phyloP scores from a whole-genome alignment of 2,113 vertebrate species.

The Salvelinus namaycush region DNA sequence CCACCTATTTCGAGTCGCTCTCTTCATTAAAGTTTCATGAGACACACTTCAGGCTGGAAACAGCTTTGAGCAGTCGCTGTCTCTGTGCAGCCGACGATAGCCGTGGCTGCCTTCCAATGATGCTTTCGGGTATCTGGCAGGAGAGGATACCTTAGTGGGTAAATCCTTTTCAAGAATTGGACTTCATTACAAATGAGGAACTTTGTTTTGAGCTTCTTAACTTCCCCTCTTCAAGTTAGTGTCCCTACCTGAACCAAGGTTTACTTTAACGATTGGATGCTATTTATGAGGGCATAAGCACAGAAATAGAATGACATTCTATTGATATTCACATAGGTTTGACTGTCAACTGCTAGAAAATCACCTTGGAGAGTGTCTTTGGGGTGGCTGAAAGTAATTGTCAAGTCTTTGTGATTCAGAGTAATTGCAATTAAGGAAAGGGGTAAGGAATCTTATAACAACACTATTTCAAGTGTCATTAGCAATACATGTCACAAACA shows the following conservation, averaged over 20 bases:
- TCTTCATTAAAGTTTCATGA: constrained; percentile 66
- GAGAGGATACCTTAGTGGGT: constrained; percentile 52
- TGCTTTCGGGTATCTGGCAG: constrained; percentile 86
- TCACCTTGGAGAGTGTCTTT: too few species aligned
- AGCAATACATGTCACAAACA: background rate
- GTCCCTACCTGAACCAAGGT: constrained; percentile 57
- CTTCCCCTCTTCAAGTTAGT: constrained; percentile 50
- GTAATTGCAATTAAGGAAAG: background rate
- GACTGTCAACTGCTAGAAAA: too few species aligned
- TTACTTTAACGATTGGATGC: background rate
- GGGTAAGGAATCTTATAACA: background rate
- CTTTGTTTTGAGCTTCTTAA: constrained; percentile 61
- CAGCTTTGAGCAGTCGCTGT: constrained; percentile 59
- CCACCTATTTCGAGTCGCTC: constrained; percentile 58
- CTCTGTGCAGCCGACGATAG: constrained; percentile 60
- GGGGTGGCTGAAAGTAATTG: too few species aligned
- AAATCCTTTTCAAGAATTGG: constrained; percentile 61
- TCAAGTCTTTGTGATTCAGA: too few species aligned
- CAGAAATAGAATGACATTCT: too few species aligned
- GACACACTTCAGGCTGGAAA: constrained; percentile 65
- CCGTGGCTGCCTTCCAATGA: constrained; percentile 73
- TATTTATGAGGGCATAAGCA: too few species aligned
- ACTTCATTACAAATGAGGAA: constrained; percentile 58
- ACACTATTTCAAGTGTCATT: constrained; percentile 16
- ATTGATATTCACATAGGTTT: too few species aligned